Conservation (phyloP, 2,888 invertebrate genomes). For the Epinotia brunnichana region DNA sequence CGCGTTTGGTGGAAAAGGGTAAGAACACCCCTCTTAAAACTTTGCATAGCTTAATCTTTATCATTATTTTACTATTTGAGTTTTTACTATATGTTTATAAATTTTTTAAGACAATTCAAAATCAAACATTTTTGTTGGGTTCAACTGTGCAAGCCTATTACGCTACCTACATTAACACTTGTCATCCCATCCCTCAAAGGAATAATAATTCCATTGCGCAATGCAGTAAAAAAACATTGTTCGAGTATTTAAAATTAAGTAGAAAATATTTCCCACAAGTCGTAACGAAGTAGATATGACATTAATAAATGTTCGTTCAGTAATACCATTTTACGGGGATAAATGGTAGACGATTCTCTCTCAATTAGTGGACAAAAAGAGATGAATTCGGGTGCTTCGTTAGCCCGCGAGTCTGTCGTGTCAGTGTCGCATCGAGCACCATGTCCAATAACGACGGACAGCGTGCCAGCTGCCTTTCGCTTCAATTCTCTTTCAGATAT, state of each 20-base stretch:
- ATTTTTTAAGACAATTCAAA: no score
- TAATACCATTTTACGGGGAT: slow-evolving; percentile 7
- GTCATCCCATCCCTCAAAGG: neutral
- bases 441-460: slow-evolving; percentile 20
- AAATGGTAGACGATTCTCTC: slow-evolving; percentile 1
- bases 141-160: neutral
- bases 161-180: neutral
- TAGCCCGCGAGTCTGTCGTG: neutral
- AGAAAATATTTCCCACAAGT: neutral
- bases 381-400: slow-evolving; percentile 29
- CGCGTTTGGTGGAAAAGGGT: no score
- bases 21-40: no score
- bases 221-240: neutral
- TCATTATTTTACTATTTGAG: no score
- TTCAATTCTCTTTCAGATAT: neutral
- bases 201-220: neutral
- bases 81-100: no score
- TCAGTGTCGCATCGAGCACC: neutral
- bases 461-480: neutral
- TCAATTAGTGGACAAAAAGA: slow-evolving; percentile 32
- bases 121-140: no score
- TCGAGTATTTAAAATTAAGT: neutral
- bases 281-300: neutral
- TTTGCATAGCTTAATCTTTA: no score
- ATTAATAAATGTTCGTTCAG: neutral